Evolutionary conservation across 1,140 invertebrate genomes (phyloP).

Genomic region (Nomia melanderi): DNA sequence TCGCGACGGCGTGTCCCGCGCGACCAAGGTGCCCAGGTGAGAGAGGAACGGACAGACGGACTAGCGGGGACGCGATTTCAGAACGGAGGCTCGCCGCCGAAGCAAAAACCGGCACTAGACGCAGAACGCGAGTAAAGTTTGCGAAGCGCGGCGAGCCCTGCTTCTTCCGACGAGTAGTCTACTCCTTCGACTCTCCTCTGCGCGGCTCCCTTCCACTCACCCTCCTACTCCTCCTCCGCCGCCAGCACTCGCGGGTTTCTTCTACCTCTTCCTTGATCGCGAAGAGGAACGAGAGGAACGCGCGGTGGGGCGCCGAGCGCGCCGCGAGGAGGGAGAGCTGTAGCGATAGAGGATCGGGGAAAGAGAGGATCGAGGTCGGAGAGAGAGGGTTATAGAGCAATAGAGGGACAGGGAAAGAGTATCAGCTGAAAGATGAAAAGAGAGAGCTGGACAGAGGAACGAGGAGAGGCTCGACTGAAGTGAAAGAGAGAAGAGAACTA

Average conservation of each 20-base stretch:
- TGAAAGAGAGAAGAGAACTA: too few relatives aligned
- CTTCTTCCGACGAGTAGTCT: slow-evolving; percentile 41
- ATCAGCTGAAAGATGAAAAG: too few relatives aligned
- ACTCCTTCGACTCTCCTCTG: slow-evolving; percentile 5
- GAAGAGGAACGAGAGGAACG: slow-evolving; percentile 16
- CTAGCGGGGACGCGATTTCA: slow-evolving; percentile 7
- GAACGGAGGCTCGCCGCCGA: slow-evolving; percentile 6
- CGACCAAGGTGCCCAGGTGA: neutral
- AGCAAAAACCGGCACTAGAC: slow-evolving; percentile 43
- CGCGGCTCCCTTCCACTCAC: neutral
- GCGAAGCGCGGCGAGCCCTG: slow-evolving; percentile 44
- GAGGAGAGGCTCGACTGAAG: neutral
- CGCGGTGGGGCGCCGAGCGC: neutral
- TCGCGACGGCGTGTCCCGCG: neutral
- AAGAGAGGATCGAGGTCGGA: neutral
- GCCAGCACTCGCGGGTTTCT: neutral
- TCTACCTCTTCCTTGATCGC: slow-evolving; percentile 55
- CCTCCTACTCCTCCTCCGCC: slow-evolving; percentile 14
- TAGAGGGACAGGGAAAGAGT: neutral
- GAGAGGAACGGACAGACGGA: too few relatives aligned
- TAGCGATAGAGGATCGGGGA: neutral
- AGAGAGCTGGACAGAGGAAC: too few relatives aligned
- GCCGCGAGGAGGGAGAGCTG: neutral
- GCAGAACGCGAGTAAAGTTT: slow-evolving; percentile 53
- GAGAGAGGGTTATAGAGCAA: neutral